Evolutionary conservation across 1,140 invertebrate species (phyloP).

Genomic region (Littorina saxatilis): DNA sequence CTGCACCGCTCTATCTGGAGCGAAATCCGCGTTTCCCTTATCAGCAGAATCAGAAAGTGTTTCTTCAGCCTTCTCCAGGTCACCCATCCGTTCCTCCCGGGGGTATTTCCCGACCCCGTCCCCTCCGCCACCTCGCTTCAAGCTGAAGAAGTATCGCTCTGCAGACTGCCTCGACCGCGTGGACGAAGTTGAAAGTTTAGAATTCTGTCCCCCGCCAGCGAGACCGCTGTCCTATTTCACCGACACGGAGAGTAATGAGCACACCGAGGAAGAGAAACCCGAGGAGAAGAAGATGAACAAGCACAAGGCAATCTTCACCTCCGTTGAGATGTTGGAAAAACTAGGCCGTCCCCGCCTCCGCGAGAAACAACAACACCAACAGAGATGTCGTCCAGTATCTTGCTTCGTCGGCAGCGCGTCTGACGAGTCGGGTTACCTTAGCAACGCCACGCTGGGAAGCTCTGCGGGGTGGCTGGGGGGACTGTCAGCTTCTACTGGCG

Average conservation of each 20-base stretch:
- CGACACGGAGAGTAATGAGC: not conserved
- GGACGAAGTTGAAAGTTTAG: conserved; percentile 10
- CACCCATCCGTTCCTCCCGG: not conserved
- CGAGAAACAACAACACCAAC: not conserved
- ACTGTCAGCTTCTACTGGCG: conserved; percentile 16
- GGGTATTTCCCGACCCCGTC: not conserved
- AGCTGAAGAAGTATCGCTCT: conserved; percentile 18
- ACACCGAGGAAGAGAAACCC: not conserved
- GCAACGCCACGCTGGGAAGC: conserved; percentile 21
- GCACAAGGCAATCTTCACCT: conserved; percentile 9
- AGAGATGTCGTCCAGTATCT: not conserved
- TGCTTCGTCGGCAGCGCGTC: conserved; percentile 31
- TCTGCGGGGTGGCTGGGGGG: conserved; percentile 19
- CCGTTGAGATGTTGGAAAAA: conserved; percentile 25
- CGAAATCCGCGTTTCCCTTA: not conserved
- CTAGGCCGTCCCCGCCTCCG: conserved; percentile 16
- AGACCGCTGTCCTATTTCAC: conserved; percentile 25
- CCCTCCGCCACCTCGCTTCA: conserved; percentile 5
- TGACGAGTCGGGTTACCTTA: conserved; percentile 38
- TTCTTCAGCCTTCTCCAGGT: not conserved
- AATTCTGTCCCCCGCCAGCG: conserved; percentile 14
- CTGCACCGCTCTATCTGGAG: not conserved
- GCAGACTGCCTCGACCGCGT: conserved; percentile 24
- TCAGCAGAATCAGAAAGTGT: not conserved
- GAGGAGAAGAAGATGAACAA: not conserved